phyloP scores from a whole-genome alignment of 2,797 vertebrate genomes.

The Syngnathus acus region DNA sequence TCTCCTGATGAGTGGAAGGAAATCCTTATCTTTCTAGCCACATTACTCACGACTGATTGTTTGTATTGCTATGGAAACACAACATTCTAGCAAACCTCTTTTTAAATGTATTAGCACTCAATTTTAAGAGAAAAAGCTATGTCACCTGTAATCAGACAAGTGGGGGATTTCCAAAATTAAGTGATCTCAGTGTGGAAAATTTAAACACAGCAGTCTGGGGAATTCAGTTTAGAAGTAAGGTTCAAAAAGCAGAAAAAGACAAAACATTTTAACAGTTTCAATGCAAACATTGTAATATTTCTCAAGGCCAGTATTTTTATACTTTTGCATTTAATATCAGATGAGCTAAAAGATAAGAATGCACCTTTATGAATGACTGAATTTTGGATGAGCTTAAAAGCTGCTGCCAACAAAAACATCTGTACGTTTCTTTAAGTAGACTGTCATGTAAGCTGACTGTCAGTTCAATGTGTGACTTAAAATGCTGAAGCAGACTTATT shows the following conservation, averaged over 20 bases:
- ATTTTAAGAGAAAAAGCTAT: slow-evolving; percentile 46
- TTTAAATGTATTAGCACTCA: slow-evolving; percentile 50
- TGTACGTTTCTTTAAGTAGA: slow-evolving; percentile 15
- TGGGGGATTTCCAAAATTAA: slow-evolving; percentile 58
- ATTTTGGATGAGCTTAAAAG: slow-evolving; percentile 1
- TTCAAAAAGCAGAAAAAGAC: slow-evolving; percentile 51
- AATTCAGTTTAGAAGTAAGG: slow-evolving; percentile 47
- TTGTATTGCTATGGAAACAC: slow-evolving; percentile 47
- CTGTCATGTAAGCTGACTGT: slow-evolving; percentile 14
- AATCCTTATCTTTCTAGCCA: too few species aligned
- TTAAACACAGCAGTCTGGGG: slow-evolving; percentile 41
- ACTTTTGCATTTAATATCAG: not conserved
- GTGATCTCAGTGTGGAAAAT: slow-evolving; percentile 49
- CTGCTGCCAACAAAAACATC: slow-evolving; percentile 18
- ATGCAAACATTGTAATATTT: too few species aligned
- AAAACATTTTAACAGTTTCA: slow-evolving; percentile 43
- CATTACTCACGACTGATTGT: too few species aligned
- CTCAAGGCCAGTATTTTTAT: slow-evolving; percentile 1
- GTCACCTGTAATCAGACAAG: slow-evolving; percentile 46
- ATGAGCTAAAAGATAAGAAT: not conserved
- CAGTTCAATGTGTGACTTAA: slow-evolving; percentile 17
- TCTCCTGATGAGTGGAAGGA: too few species aligned
- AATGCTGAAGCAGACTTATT: slow-evolving; percentile 8
- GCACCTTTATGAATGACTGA: slow-evolving; percentile 10
- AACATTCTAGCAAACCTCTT: slow-evolving; percentile 50